Base-by-base conservation (phyloP, 1,140 invertebrate species). In the Brachionus paranguensis region DNA sequence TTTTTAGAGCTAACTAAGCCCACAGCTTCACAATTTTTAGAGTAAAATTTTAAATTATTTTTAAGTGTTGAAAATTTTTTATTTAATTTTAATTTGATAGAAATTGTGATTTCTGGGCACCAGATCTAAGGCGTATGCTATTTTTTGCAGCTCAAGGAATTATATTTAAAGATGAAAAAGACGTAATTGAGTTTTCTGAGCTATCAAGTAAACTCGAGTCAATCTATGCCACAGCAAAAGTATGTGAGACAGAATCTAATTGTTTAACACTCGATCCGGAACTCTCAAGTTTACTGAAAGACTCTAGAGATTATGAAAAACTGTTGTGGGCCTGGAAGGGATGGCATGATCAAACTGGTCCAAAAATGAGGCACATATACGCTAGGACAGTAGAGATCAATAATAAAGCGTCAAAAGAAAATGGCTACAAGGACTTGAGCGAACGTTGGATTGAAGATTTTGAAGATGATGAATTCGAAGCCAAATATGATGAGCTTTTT, bases 341-440 rank as follows among this genome's bases (percentile, higher is more conserved):
- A 1, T 89, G 88, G 88, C 83, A 87, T 41, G 84, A 89, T 53
- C 86, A 68, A 10, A 86, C 86, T 4, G 88, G 87, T 10, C 84
- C 83, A 33, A 43, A 53, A 10, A 87, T 88, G 83, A 86, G 85
- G 55, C 20, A 85, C 0, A 12, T 85, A 3, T 89, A 87, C 76
- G 43, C 37, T 5, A 65, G 85, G 12, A 84, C 86, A 20, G 86
- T 89, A 14, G 47, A 86, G 5, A 60, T 88, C 2, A 50, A 86
- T 14, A 89, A 89, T 78, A 70, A 85, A 29, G 87, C 85, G 8
- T 88, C 87, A 0, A 81, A 33, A 24, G 86, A 88, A 14, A 87
- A 89, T 72, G 87, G 88, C 50, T 88, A 85, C 76, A 33, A 78
- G 1, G 86, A 89, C 85, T 85, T 85, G 29, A 87, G 87, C 2